A percentile compares a stretch with the other conserved stretches of the same genome.
Evolutionary conservation across 92 coral and sea anemone genomes (phyloP).

Genomic region (Porites rus): DNA sequence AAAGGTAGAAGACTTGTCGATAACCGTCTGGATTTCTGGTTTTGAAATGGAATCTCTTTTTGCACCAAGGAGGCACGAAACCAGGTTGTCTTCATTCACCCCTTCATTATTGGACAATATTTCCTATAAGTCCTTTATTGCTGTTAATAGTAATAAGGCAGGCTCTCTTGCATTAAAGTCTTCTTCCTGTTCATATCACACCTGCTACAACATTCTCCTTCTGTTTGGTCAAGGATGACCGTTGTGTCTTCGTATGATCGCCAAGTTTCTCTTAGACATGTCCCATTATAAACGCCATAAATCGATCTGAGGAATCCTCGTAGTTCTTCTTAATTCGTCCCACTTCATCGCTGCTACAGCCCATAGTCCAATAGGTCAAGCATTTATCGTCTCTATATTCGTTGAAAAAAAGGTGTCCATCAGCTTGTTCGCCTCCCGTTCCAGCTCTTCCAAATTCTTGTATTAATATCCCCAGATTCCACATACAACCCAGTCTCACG

Average conservation of each 20-base stretch:
- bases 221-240: conserved; percentile 13
- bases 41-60: conserved; percentile 48
- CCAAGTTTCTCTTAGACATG: conserved; percentile 27
- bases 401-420: conserved; percentile 48
- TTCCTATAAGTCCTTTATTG: conserved; percentile 45
- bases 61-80: conserved; percentile 56
- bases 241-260: conserved; percentile 15
- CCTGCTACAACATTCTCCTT: conserved; percentile 64
- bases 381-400: conserved; percentile 70
- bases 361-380: conserved; percentile 45
- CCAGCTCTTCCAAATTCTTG: conserved; percentile 78
- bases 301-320: conserved; percentile 61
- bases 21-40: conserved; percentile 45
- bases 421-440: conserved; percentile 49
- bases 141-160: conserved; percentile 25
- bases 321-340: conserved; percentile 20
- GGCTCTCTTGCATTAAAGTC: conserved; percentile 44
- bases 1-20: conserved; percentile 46
- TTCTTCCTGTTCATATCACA: conserved; percentile 44
- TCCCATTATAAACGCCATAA: conserved; percentile 46
- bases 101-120: conserved; percentile 29
- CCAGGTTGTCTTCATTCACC: conserved; percentile 35
- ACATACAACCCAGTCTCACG: conserved; percentile 64
- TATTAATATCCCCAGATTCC: conserved; percentile 56
- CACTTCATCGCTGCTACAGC: conserved; percentile 37